Percentiles rank a stretch among this genome's conserved stretches.
Evolutionary conservation across 2,888 invertebrate species (phyloP).

Genomic region (Deilephila porcellus): DNA sequence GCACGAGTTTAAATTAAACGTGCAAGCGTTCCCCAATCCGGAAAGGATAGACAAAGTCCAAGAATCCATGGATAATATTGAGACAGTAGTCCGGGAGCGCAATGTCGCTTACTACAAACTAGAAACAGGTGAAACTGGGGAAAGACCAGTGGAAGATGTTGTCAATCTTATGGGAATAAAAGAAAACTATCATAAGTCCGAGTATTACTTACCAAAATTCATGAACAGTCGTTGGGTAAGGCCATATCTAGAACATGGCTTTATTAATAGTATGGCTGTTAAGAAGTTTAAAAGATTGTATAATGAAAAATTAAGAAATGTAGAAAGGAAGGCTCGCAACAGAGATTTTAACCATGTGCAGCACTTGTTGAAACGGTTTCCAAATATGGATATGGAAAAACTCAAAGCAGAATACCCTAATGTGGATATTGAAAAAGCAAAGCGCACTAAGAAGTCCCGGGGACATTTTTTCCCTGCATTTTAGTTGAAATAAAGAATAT

Average conservation of each 20-base stretch:
- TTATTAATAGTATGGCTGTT: conserved; percentile 85
- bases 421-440: conserved; percentile 89
- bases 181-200: conserved; percentile 83
- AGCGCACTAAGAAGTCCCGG: conserved; percentile 81
- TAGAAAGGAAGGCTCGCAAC: conserved; percentile 84
- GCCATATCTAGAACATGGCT: conserved; percentile 81
- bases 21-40: conserved; percentile 92
- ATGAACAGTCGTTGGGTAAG: conserved; percentile 88
- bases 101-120: conserved; percentile 95
- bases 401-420: conserved; percentile 90
- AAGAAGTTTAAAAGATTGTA: conserved; percentile 83
- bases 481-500: conserved; percentile 44
- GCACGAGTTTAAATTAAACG: conserved; percentile 88
- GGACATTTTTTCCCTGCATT: conserved; percentile 86
- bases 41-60: conserved; percentile 97
- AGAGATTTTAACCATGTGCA: conserved; percentile 88
- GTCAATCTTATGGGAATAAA: conserved; percentile 86
- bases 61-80: conserved; percentile 97
- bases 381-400: conserved; percentile 89
- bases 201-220: conserved; percentile 87
- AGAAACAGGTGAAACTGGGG: conserved; percentile 95
- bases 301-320: conserved; percentile 87
- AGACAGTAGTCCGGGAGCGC: conserved; percentile 95
- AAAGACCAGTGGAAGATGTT: conserved; percentile 87
- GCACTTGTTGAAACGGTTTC: conserved; percentile 89